phyloP scores from a whole-genome alignment of 2,888 invertebrate genomes.

The Agrenia bidenticulata region DNA sequence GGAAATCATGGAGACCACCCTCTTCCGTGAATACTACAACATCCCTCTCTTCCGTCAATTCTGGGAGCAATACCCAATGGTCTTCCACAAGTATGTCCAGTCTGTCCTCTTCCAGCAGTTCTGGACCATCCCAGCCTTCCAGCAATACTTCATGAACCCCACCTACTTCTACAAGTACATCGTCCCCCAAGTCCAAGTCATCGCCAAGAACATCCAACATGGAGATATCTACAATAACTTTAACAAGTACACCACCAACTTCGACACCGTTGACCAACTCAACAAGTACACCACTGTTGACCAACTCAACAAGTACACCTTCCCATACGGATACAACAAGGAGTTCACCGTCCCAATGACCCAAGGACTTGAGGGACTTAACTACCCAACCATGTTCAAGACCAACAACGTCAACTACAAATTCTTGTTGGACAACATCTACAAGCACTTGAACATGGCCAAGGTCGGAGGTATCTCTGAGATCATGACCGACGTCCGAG shows the following conservation, averaged over 20 bases:
- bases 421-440: conserved; percentile 11
- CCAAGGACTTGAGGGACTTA: not conserved
- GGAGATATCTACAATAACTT: not conserved
- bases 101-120: conserved; percentile 24
- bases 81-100: conserved; percentile 12
- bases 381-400: conserved; percentile 18
- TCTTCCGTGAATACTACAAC: conserved; percentile 4
- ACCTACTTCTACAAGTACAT: conserved; percentile 30
- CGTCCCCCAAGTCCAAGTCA: conserved; percentile 2
- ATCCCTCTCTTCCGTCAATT: conserved; percentile 23
- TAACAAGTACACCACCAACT: not conserved
- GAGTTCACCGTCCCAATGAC: not conserved
- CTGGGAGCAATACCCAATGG: conserved; percentile 7
- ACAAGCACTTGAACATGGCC: not conserved
- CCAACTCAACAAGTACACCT: not conserved
- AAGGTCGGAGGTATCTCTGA: conserved; percentile 17
- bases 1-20: not conserved
- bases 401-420: conserved; percentile 5
- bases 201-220: not conserved
- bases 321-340: not conserved
- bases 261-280: not conserved
- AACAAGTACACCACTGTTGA: not conserved
- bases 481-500: conserved; percentile 32
- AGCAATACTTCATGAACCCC: conserved; percentile 25
- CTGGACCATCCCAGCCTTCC: conserved; percentile 21